Evolutionary conservation across 2,888 invertebrate genomes (phyloP).

Genomic region (Argynnis bischoffii): DNA sequence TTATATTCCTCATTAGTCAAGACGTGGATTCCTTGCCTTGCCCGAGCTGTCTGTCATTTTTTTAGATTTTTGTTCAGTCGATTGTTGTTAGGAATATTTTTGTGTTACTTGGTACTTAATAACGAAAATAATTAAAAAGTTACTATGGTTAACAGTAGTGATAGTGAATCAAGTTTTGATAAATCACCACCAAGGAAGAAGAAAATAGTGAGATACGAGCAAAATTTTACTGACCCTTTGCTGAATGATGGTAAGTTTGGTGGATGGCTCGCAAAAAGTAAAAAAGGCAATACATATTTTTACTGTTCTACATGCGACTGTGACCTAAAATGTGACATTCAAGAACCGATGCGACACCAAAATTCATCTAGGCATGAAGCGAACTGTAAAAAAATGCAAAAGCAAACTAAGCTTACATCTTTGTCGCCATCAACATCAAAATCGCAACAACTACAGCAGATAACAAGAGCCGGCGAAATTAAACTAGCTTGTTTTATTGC

Average conservation of each 20-base stretch:
- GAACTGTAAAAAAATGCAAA: slow-evolving; percentile 18
- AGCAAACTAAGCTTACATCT: slow-evolving; percentile 23
- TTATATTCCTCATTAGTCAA: no score
- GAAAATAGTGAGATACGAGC: slow-evolving; percentile 17
- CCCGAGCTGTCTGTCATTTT: no score
- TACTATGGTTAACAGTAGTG: no score
- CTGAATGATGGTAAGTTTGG: not conserved
- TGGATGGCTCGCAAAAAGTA: no score
- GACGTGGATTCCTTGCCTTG: no score
- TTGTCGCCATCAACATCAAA: slow-evolving; percentile 25
- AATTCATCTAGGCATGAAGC: slow-evolving; percentile 7
- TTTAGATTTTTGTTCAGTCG: no score
- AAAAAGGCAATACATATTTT: slow-evolving; percentile 18
- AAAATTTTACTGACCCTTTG: slow-evolving; percentile 23
- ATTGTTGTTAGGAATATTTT: no score
- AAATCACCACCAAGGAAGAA: no score
- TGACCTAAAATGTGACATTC: slow-evolving; percentile 13
- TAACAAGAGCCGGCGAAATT: slow-evolving; percentile 39
- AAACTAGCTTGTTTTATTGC: slow-evolving; percentile 42
- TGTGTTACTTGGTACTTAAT: no score
- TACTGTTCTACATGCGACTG: slow-evolving; percentile 20
- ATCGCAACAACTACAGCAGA: slow-evolving; percentile 34
- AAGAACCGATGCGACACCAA: not conserved
- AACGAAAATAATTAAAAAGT: no score
- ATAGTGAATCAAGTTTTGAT: not conserved